Base-by-base conservation (phyloP, 2,113 vertebrate genomes). In the Petrocephalus zakoni region DNA sequence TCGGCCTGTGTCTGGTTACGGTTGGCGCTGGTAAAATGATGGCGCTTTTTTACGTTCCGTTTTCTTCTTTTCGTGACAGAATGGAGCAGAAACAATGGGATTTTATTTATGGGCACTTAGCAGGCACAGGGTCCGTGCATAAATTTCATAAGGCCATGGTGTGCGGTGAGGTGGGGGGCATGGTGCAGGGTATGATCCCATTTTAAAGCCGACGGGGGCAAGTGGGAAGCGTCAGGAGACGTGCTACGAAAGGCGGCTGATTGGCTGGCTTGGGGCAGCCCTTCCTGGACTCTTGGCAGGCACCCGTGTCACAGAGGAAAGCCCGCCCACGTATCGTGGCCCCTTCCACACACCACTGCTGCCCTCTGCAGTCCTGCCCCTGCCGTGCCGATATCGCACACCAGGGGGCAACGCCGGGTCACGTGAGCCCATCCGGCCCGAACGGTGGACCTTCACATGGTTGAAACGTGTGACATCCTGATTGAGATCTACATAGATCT, bases 301-400 rank as follows among this genome's bases (percentile, higher is more conserved):
- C 3, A 2, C 61, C 72, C 6, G 0, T 42, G 15, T 83, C 46
- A 17, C 81, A 7, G 22, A 19, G 46, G 1, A 47, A 21, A 83
- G 3, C 1, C 15, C 22, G 1, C 21, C 22, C 21, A 0, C 21
- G 2, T 49, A 13, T 29, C 6, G 1, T 17, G 19, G 22, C 37
- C 81, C 34, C 55, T 83, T 93, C 89, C 85, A 90, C 91, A 92
- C 92, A 89, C 91, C 93, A 93, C 91, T 93, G 93, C 94, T 93
- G 93, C 94, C 93, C 93, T 94, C 94, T 94, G 93, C 93, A 94
- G 94, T 93, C 92, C 90, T 85, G 22, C 46, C 81, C 46, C 81
- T 46, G 81, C 19, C 4, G 81, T 83, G 29, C 6, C 15, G 13
- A 19, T 78, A 4, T 42, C 72, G 19, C 72, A 78, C 72, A 78